phyloP scores from a whole-genome alignment of 2,113 vertebrate species.

The Mesocricetus auratus region DNA sequence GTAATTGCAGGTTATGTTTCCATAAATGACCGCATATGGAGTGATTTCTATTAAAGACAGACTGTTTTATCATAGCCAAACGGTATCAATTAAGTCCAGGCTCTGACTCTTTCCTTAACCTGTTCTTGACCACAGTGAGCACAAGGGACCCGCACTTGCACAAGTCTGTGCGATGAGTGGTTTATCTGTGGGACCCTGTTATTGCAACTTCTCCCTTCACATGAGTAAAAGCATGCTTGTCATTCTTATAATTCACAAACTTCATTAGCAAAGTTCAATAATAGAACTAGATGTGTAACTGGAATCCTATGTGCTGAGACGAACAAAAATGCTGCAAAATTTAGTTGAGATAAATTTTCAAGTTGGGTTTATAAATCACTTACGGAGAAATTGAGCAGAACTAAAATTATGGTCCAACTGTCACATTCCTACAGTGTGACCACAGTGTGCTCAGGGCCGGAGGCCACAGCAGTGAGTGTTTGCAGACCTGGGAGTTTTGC shows the following conservation, averaged over 20 bases:
- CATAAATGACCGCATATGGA: background rate
- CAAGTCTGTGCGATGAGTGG: background rate
- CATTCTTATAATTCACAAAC: background rate
- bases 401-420: slow-evolving; percentile 6
- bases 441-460: slow-evolving; percentile 60
- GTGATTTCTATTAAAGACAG: background rate
- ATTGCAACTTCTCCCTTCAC: background rate
- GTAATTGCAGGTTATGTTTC: background rate
- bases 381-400: slow-evolving; percentile 68
- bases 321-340: background rate
- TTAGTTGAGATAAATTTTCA: slow-evolving; percentile 15
- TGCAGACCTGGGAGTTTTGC: slow-evolving; percentile 59
- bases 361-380: slow-evolving; percentile 63
- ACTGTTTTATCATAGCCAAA: background rate
- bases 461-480: slow-evolving; percentile 7
- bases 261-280: background rate
- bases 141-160: too few species aligned
- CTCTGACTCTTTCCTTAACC: background rate
- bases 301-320: slow-evolving; percentile 12
- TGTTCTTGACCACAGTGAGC: background rate
- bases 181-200: background rate
- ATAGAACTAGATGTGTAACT: background rate
- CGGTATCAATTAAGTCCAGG: background rate
- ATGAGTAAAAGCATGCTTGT: background rate
- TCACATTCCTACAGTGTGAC: slow-evolving; percentile 75